Percentiles rank a stretch among this genome's conserved stretches.
Conservation (phyloP, 2,797 vertebrate genomes). For the Coregonus ussuriensis region DNA sequence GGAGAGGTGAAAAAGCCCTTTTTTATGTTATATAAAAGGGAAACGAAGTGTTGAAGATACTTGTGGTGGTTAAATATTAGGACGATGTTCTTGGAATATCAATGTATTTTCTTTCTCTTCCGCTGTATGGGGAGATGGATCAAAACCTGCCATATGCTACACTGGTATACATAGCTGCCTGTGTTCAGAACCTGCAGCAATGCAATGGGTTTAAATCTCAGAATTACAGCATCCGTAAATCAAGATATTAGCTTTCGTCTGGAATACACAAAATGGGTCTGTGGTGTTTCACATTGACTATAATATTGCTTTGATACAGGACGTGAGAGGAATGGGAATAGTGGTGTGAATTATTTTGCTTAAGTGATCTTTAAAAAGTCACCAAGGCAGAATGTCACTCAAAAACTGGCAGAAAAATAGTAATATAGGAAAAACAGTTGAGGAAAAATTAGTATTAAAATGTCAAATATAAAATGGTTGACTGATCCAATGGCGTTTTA, state of each 20-base stretch:
- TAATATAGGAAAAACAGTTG: background rate
- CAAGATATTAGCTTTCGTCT: constrained; percentile 48
- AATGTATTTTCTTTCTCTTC: constrained; percentile 42
- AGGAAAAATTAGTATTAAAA: background rate
- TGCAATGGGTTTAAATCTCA: constrained; percentile 51
- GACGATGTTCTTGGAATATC: constrained; percentile 55
- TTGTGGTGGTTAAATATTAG: constrained; percentile 56
- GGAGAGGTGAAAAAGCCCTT: constrained; percentile 44
- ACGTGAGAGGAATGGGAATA: constrained; percentile 29
- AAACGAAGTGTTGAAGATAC: constrained; percentile 57
- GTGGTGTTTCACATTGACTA: constrained; percentile 33
- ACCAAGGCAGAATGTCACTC: background rate
- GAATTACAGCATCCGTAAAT: constrained; percentile 43
- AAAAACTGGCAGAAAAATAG: background rate
- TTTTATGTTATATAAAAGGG: constrained; percentile 61
- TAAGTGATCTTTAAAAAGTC: background rate
- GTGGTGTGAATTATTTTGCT: background rate
- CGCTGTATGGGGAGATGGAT: constrained; percentile 50
- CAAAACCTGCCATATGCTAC: constrained; percentile 60
- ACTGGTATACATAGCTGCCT: constrained; percentile 47
- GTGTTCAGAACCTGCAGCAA: constrained; percentile 29
- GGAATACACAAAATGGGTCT: constrained; percentile 23
- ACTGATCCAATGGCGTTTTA: background rate
- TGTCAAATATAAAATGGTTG: background rate
- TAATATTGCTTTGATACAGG: constrained; percentile 35